These are phyloP conservation scores for Panorpa germanica DNA, from an alignment of 2,888 invertebrate species.

Conservation along the genomic window DNA sequence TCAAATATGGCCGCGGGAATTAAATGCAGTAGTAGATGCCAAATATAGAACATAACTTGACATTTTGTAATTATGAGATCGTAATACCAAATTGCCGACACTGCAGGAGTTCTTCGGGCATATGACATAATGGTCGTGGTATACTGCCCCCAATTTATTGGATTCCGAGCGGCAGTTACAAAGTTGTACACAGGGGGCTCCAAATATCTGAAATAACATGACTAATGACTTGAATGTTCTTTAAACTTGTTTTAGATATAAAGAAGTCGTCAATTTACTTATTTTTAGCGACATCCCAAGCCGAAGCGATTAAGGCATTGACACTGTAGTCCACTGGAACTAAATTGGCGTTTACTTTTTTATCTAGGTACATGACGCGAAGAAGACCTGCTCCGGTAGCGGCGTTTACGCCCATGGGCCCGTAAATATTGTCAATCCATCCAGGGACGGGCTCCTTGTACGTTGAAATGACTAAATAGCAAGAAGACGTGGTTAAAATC, in stretches of 20 bases:
- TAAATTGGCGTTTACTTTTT: constrained; percentile 20
- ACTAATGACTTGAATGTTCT: no score
- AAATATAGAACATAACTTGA: constrained; percentile 31
- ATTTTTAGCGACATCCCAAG: constrained; percentile 25
- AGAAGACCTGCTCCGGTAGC: constrained; percentile 38
- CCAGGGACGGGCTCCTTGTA: constrained; percentile 33
- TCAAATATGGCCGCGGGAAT: constrained; percentile 43
- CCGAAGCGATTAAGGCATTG: constrained; percentile 24
- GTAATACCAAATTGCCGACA: constrained; percentile 49
- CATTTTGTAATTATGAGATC: constrained; percentile 26
- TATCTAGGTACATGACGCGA: constrained; percentile 19
- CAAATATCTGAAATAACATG: no score
- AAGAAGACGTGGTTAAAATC: no score
- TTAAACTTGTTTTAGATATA: no score
- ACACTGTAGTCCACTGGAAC: constrained; percentile 27
- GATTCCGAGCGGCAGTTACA: constrained; percentile 62
- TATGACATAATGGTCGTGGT: constrained; percentile 27
- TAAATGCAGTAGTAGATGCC: constrained; percentile 37
- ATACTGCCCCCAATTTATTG: constrained; percentile 63
- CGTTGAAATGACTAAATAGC: constrained; percentile 23
- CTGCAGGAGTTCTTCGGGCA: constrained; percentile 33
- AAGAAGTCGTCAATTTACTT: constrained; percentile 18
- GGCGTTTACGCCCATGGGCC: constrained; percentile 26
- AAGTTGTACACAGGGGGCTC: constrained; percentile 61
- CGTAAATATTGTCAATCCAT: constrained; percentile 53